Conservation (phyloP, 2,797 vertebrate species). For the Pipistrellus kuhlii region DNA sequence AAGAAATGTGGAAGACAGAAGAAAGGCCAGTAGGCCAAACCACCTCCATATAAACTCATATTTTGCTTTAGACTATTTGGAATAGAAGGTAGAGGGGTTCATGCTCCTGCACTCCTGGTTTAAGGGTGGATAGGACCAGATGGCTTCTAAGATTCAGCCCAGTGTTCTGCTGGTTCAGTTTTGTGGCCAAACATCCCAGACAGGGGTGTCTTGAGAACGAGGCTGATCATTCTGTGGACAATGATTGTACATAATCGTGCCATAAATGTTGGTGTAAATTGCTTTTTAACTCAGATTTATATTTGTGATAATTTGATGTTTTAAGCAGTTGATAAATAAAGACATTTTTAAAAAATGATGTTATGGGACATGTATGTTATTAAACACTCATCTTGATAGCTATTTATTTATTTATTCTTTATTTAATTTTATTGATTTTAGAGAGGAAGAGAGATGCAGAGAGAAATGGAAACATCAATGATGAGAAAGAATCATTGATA, state of each 20-base stretch:
- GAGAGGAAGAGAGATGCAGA: too few relatives aligned
- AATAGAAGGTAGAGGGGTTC: too few relatives aligned
- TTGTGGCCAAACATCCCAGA: background rate
- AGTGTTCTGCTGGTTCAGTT: background rate
- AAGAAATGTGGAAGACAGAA: background rate
- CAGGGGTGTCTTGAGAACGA: background rate
- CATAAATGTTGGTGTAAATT: background rate
- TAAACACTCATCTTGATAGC: background rate
- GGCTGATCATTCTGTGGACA: background rate
- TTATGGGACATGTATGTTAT: background rate
- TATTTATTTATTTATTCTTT: conserved; percentile 45
- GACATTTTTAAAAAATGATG: conserved; percentile 2
- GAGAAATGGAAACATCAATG: too few relatives aligned
- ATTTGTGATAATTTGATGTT: conserved; percentile 46
- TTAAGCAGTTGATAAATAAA: conserved; percentile 68
- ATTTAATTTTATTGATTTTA: too few relatives aligned
- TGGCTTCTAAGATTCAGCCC: background rate
- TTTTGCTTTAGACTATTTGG: background rate
- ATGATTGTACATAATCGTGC: background rate
- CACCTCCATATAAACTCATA: background rate
- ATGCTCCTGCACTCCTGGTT: rapidly evolving
- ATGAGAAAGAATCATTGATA: too few relatives aligned
- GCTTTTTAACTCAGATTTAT: conserved; percentile 13
- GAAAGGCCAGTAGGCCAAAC: background rate
- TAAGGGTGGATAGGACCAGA: background rate